Evolutionary conservation across 1,140 invertebrate genomes (phyloP), one percentile per base, ranked within the genome.

Genomic region (Melanaphis sacchari): DNA sequence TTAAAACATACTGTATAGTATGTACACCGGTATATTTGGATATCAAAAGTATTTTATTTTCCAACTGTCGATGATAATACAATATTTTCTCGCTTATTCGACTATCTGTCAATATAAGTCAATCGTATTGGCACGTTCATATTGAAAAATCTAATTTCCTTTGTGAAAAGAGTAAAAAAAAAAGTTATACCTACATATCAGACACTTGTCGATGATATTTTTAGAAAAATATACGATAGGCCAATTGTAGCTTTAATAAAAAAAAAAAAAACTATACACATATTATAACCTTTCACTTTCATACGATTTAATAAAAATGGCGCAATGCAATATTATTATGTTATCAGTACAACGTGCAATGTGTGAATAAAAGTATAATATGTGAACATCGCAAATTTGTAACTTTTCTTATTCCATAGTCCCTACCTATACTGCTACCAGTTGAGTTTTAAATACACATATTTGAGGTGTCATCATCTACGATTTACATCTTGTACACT

Each of bases 141-240:
- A 90, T 66, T n/a, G 89, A 18, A 41, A 90, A 66, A 90, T 66
- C 89, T 59, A 90, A 90, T 90, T 66, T 90, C 89, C 89, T 41
- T 6, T 21, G 46, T 38, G n/a, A 54, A 38, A 26, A 49, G 21
- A 8, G 24, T 9, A 52, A 46, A 89, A 89, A 89, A 54, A 22
- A 2, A 49, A 38, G 46, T 89, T 26, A 54, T 22, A 54, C 21
- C 21, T 24, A 22, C 36, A 87, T 24, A 24, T 52, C 43, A 36
- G 38, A 31, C 21, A 52, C n/a, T 21, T 59, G 24, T 41, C 52
- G 11, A 31, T 5, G n/a, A 38, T 36, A 38, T 88, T 49, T 46
- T 49, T 36, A 52, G 0, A 41, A 26, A 84, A 26, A 49, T 52
- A 49, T 1, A n/a, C 24, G 11, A 2, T 46, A 43, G n/a, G 59